Evolutionary conservation across 2,113 vertebrate genomes (phyloP).

Genomic region (Semicossyphus pulcher): DNA sequence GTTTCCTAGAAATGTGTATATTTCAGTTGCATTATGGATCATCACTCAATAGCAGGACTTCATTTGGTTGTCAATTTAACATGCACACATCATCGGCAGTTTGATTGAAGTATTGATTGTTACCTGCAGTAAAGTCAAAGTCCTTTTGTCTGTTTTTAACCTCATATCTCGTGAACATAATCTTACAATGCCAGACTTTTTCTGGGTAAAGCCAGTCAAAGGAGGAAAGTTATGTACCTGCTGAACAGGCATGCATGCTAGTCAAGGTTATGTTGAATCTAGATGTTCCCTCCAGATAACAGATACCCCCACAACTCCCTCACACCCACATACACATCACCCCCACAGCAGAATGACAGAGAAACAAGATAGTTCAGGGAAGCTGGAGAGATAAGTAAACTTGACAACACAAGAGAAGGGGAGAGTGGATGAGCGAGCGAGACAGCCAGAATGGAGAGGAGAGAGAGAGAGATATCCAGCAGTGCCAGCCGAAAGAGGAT

Average conservation of each 20-base stretch:
- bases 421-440: conserved; percentile 20
- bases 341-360: conserved; percentile 56
- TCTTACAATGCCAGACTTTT: not conserved
- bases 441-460: conserved; percentile 21
- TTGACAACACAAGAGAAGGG: conserved; percentile 51
- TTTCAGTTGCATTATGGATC: no score
- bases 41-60: no score
- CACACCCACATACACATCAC: conserved; percentile 51
- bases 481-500: conserved; percentile 68
- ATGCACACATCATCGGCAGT: no score
- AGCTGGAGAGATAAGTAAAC: conserved; percentile 55
- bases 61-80: no score
- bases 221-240: conserved; percentile 18
- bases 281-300: conserved; percentile 63
- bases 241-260: conserved; percentile 22
- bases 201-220: not conserved
- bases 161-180: no score
- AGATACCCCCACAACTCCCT: conserved; percentile 42
- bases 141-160: no score
- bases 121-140: no score
- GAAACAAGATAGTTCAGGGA: conserved; percentile 63
- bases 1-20: no score
- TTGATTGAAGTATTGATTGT: no score
- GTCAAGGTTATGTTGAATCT: conserved; percentile 59
- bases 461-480: conserved; percentile 44